Percentiles rank a stretch among this genome's conserved stretches.
Conservation (phyloP, 2,888 invertebrate genomes). For the Microplitis manilae region DNA sequence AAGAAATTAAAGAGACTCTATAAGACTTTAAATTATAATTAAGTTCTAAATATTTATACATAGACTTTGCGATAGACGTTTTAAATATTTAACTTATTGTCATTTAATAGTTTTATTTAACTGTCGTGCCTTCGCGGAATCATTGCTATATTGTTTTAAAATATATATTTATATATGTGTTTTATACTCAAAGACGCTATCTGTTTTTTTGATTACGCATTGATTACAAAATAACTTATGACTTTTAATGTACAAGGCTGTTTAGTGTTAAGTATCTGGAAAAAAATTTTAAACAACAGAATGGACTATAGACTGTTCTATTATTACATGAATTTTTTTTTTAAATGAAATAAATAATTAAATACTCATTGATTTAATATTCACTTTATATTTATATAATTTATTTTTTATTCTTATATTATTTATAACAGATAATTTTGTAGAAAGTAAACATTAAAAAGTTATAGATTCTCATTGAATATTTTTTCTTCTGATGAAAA, state of each 20-base stretch:
- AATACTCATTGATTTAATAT: no score
- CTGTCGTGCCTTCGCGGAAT: not conserved
- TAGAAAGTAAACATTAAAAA: no score
- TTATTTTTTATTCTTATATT: no score
- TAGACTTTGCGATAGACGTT: not conserved
- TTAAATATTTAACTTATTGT: not conserved
- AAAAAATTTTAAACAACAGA: not conserved
- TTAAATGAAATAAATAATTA: no score
- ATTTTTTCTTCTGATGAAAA: no score
- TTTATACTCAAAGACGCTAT: not conserved
- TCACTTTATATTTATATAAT: no score
- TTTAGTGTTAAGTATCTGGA: not conserved
- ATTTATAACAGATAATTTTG: no score
- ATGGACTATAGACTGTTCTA: not conserved
- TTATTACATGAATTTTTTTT: not conserved
- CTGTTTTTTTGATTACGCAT: not conserved
- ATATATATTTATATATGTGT: not conserved
- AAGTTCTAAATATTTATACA: not conserved
- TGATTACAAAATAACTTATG: not conserved
- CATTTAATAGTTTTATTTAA: not conserved
- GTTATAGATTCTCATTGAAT: no score
- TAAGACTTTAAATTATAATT: slow-evolving; percentile 27
- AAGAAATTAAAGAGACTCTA: slow-evolving; percentile 63
- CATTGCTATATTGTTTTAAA: not conserved
- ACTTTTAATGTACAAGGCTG: not conserved